These are phyloP conservation scores for Channa argus DNA, from an alignment of 2,113 vertebrate genomes.

Conservation along the genomic window DNA sequence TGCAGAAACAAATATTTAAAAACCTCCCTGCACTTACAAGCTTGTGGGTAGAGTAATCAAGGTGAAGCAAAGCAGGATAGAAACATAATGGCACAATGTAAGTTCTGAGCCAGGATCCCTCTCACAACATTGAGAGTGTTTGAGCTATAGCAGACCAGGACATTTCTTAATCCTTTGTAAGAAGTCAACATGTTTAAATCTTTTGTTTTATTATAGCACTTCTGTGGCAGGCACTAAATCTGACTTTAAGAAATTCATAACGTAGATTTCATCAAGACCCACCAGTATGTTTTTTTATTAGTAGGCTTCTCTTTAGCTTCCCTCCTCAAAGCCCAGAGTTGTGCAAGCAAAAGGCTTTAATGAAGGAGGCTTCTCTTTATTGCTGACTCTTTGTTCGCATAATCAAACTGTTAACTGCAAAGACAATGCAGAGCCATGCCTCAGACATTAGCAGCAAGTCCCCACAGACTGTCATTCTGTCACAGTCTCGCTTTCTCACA, in stretches of 20 bases:
- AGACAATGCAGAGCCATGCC: constrained; percentile 58
- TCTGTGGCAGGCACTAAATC: constrained; percentile 43
- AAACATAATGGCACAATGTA: not conserved
- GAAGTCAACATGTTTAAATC: constrained; percentile 35
- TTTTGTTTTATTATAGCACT: constrained; percentile 38
- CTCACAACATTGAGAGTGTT: not conserved
- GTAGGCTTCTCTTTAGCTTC: constrained; percentile 34
- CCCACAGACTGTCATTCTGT: constrained; percentile 62
- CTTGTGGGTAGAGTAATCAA: not conserved
- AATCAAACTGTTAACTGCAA: constrained; percentile 64
- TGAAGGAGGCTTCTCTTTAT: constrained; percentile 62
- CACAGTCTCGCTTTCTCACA: constrained; percentile 65
- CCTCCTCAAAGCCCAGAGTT: constrained; percentile 53
- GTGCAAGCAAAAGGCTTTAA: constrained; percentile 55
- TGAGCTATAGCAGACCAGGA: not conserved
- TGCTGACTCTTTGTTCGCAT: constrained; percentile 67
- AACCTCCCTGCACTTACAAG: not conserved
- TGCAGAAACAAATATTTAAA: not conserved
- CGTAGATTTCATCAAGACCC: constrained; percentile 33
- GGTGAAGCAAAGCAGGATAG: not conserved
- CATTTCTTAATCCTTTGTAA: constrained; percentile 27
- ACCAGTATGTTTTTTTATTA: constrained; percentile 32
- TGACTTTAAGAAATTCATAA: constrained; percentile 48
- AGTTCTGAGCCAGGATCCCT: constrained; percentile 2
- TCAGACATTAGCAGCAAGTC: constrained; percentile 51